Conservation (phyloP, 2,113 vertebrate species). For the Apodemus speciosus region DNA sequence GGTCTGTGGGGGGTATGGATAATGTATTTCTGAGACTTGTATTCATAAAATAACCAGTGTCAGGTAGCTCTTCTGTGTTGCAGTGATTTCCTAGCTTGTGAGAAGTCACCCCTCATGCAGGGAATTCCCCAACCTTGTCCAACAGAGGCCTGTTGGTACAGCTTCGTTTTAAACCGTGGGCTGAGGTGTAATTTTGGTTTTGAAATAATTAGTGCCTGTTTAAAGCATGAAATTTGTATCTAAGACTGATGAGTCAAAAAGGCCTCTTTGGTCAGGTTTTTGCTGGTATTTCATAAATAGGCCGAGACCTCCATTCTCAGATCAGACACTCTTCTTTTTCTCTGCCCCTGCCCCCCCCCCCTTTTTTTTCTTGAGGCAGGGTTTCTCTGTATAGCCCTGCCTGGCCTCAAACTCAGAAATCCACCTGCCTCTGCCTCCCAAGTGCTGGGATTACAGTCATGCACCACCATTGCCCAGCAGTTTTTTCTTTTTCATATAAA, state of each 20-base stretch:
- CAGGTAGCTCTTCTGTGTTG: not conserved
- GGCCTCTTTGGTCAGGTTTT: not conserved
- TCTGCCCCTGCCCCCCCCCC: too few relatives aligned
- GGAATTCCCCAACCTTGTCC: not conserved
- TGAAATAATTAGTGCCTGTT: not conserved
- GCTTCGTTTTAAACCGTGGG: not conserved
- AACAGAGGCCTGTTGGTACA: not conserved
- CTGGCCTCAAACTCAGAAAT: too few relatives aligned
- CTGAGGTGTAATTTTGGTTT: conserved; percentile 49
- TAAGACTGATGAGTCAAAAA: conserved; percentile 2
- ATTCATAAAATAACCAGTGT: conserved; percentile 42
- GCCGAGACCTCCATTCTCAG: not conserved
- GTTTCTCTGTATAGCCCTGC: too few relatives aligned
- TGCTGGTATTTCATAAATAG: not conserved
- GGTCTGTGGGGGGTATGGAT: not conserved
- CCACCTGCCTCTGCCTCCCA: too few relatives aligned
- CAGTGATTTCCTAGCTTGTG: not conserved
- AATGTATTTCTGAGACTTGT: not conserved
- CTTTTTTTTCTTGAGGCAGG: too few relatives aligned
- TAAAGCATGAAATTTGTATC: conserved; percentile 9
- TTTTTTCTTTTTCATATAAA: conserved; percentile 25
- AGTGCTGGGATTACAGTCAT: too few relatives aligned
- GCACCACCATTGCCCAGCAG: too few relatives aligned
- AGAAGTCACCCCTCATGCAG: not conserved
- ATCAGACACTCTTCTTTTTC: not conserved